Evolutionary conservation across 2,113 vertebrate genomes (phyloP).

Genomic region (Platycercus adscitus): DNA sequence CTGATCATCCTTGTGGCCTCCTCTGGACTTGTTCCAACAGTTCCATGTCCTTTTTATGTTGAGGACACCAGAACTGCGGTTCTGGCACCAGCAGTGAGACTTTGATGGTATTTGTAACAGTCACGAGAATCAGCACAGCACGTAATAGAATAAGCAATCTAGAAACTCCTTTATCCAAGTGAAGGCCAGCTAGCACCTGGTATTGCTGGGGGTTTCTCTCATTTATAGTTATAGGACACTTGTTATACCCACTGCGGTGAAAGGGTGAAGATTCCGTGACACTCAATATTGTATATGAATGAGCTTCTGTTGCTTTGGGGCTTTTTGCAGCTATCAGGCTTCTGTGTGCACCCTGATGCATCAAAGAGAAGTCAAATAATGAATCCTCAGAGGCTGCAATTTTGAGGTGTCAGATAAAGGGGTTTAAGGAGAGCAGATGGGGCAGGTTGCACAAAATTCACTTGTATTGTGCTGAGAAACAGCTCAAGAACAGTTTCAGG

Average conservation of each 20-base stretch:
- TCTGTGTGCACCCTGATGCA: background rate
- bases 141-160: background rate
- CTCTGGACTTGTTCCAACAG: no score
- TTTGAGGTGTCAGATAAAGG: background rate
- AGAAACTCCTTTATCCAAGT: background rate
- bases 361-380: background rate
- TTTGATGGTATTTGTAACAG: background rate
- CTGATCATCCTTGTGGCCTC: no score
- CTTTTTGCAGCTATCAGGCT: background rate
- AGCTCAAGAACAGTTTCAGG: slow-evolving; percentile 1
- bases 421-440: background rate
- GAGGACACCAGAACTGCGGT: background rate
- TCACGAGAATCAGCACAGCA: background rate
- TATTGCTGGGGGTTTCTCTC: background rate
- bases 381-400: background rate
- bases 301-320: background rate
- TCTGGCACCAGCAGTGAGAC: background rate
- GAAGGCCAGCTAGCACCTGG: background rate
- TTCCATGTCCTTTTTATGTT: no score
- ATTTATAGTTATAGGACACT: background rate
- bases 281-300: background rate
- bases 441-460: background rate
- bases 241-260: background rate
- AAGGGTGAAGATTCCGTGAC: background rate
- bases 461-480: background rate